Evolutionary conservation across 2,888 invertebrate species (phyloP), one percentile per base, ranked within the genome.

Genomic region (Caenorhabditis sp.): DNA sequence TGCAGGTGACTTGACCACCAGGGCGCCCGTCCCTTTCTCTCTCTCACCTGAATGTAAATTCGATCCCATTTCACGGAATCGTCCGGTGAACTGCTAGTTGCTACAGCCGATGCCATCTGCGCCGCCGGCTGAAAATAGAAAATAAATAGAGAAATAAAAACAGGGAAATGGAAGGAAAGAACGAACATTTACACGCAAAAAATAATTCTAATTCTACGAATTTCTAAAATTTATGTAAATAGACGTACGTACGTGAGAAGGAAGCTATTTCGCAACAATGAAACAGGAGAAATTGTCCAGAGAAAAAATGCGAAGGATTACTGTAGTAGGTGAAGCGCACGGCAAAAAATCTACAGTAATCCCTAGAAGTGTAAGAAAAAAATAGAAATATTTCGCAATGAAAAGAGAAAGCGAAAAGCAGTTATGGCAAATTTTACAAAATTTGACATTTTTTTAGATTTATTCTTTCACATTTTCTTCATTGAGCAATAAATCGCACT

Each of bases 21-120:
- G n/a, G 20, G 47, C 47, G 20, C 47, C 47, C 47, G 47, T 13
- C 13, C n/a, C 4, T 47, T 40, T 56, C 24, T n/a, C n/a, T n/a
- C 47, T 26, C 51, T 32, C 51, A 76, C 76, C 61, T 76, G 53
- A 44, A 76, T 67, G 40, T 51, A 61, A 61, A 76, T 76, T 53
- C 67, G 76, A 67, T 76, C 76, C 76, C 76, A 76, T 76, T 67
- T 60, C 53, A 74, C 20, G 51, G 65, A 65, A 35, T 74, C 74
- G 22, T 74, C 60, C 22, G 22, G 13, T n/a, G 28, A n/a, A 11
- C 26, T 18, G 15, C 26, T 9, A 1, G 55, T 9, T n/a, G 28
- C 55, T 32, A 18, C 32, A 18, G 53, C 18, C 18, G 44, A 13
- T 18, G 72, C 18, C 64, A 64, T 64, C 22, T 18, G 8, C 11